A percentile compares a stretch with the other conserved stretches of the same genome.
These are phyloP conservation scores for Calonectris borealis DNA, from an alignment of 2,113 vertebrate species.

Conservation along the genomic window DNA sequence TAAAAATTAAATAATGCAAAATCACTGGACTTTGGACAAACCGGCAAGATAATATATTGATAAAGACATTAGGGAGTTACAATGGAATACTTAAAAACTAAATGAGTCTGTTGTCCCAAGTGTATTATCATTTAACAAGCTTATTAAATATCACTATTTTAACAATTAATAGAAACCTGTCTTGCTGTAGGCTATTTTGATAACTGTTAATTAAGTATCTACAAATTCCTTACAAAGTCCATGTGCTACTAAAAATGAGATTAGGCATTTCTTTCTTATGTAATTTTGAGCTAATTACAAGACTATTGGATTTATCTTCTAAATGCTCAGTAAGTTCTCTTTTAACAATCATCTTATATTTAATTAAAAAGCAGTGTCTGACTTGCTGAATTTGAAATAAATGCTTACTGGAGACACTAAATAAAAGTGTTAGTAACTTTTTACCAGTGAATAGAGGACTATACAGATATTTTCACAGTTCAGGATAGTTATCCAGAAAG, in stretches of 20 bases:
- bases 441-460: constrained; percentile 52
- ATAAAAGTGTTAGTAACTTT: constrained; percentile 59
- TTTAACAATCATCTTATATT: constrained; percentile 73
- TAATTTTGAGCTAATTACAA: constrained; percentile 79
- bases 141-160: constrained; percentile 70
- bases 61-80: constrained; percentile 40
- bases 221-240: constrained; percentile 69
- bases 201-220: constrained; percentile 73
- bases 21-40: background rate
- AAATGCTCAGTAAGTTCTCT: constrained; percentile 72
- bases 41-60: constrained; percentile 32
- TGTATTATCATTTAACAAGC: constrained; percentile 64
- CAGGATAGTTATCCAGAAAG: constrained; percentile 9
- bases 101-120: constrained; percentile 55
- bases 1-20: background rate
- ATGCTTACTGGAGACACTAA: constrained; percentile 59
- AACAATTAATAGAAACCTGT: constrained; percentile 74
- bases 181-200: constrained; percentile 69
- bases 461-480: constrained; percentile 10
- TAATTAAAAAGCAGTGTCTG: constrained; percentile 76
- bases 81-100: constrained; percentile 18
- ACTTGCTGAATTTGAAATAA: constrained; percentile 67
- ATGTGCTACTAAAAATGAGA: constrained; percentile 71
- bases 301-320: constrained; percentile 75
- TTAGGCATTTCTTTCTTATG: constrained; percentile 76